Percentiles rank a stretch among this genome's conserved stretches.
Evolutionary conservation across 2,113 vertebrate species (phyloP).

Genomic region (Oceanodroma tethys): DNA sequence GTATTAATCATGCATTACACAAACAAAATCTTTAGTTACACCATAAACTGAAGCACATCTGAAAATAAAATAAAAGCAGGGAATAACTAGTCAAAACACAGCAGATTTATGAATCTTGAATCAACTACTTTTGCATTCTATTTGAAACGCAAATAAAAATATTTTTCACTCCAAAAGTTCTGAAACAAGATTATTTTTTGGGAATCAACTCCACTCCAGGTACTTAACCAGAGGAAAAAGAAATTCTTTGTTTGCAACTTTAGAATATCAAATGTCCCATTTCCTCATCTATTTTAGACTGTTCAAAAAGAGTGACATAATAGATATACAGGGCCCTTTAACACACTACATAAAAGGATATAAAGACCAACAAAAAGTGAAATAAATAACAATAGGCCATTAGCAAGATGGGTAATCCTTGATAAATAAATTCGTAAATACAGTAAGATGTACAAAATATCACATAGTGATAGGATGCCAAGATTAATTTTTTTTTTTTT

Average conservation of each 20-base stretch:
- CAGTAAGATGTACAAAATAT: conserved; percentile 96
- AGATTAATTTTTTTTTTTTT: conserved; percentile 74
- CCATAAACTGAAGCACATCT: conserved; percentile 83
- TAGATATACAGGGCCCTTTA: conserved; percentile 80
- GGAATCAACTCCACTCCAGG: conserved; percentile 71
- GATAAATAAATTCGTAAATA: conserved; percentile 92
- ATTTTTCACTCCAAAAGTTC: conserved; percentile 73
- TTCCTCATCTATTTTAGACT: conserved; percentile 79
- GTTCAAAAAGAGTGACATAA: conserved; percentile 77
- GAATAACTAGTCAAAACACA: conserved; percentile 79
- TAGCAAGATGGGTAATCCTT: conserved; percentile 86
- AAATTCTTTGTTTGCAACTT: conserved; percentile 65
- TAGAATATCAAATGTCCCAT: conserved; percentile 72
- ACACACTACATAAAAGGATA: conserved; percentile 82
- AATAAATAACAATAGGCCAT: conserved; percentile 91
- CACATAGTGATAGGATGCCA: conserved; percentile 95
- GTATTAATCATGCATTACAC: conserved; percentile 99
- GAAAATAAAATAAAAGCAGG: conserved; percentile 78
- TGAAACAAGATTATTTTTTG: conserved; percentile 68
- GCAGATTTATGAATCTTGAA: conserved; percentile 80
- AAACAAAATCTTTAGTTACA: conserved; percentile 90
- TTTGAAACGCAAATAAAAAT: conserved; percentile 76
- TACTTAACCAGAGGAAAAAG: conserved; percentile 53
- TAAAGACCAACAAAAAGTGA: conserved; percentile 85
- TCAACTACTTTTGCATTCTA: conserved; percentile 73